Conservation (phyloP, 35 echinoderm and acorn worm species). For the Lytechinus variegatus region DNA sequence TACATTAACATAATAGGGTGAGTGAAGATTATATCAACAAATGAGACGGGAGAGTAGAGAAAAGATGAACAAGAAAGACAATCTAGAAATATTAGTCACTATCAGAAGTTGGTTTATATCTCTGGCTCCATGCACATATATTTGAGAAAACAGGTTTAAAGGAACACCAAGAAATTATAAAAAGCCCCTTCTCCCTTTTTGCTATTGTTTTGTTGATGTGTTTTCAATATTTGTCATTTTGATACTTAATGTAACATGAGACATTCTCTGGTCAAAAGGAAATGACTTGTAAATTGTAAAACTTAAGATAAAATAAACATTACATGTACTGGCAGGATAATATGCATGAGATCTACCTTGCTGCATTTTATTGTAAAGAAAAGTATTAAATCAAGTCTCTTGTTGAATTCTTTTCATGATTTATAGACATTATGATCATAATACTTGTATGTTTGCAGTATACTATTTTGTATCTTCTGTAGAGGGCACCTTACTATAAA, state of each 20-base stretch:
- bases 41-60: background rate
- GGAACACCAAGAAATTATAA: background rate
- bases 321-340: background rate
- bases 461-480: no score
- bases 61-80: background rate
- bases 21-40: background rate
- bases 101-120: background rate
- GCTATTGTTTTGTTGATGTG: background rate
- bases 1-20: background rate
- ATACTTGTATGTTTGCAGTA: background rate
- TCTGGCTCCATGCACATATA: constrained; percentile 38
- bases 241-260: background rate
- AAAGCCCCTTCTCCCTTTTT: background rate
- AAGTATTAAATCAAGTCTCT: background rate
- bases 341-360: background rate
- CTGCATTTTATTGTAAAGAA: background rate
- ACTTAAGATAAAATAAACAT: background rate
- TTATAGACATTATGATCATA: no score
- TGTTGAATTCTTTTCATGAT: background rate
- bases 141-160: constrained; percentile 1
- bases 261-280: background rate
- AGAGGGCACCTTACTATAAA: background rate
- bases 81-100: constrained; percentile 30
- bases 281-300: background rate
- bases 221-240: background rate